Base-by-base conservation (phyloP, 1,140 invertebrate genomes). In the Drosophila tsacasi region DNA sequence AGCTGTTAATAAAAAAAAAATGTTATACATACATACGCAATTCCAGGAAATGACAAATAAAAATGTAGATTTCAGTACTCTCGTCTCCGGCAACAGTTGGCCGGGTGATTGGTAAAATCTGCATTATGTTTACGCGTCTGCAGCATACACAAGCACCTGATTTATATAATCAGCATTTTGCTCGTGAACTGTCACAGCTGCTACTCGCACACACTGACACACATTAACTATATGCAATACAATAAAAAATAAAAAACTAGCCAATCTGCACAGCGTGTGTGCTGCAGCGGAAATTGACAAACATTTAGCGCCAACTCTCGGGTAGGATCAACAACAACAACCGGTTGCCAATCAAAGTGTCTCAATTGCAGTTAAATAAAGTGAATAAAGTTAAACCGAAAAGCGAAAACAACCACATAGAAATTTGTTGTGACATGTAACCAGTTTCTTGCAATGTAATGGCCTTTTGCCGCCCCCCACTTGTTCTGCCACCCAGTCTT, bases 331-430 rank as follows among this genome's bases (percentile, higher is more conserved):
- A 57, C 37, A 42, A 10, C n/a, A n/a, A n/a, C n/a, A 81, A 78
- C 79, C 75, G 67, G 59, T 85, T 78, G 59, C 54, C 72, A 54
- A 50, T 76, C n/a, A 81, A 79, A 77, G 50, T 69, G 74, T 55
- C 60, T 72, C 66, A 55, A 79, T 79, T 79, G 76, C 76, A 65
- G 46, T 49, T 49, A 79, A 79, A 52, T 73, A 42, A 79, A 47
- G 39, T 32, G 32, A 55, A 40, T 37, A 37, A 44, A 50, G 25
- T n/a, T 49, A n/a, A 40, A 52, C 42, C 44, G 12, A 39, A 68
- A 67, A 49, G 35, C 42, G 40, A 64, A 19, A 58, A 73, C 35
- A 44, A 35, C 32, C 32, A 61, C 55, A 50, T 46, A 23, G 19
- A 58, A 32, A 49, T 27, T 39, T 44, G 47, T 71, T 77, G 75